Evolutionary conservation across 2,888 invertebrate species (phyloP).

Genomic region (Hyppa rectilinea): DNA sequence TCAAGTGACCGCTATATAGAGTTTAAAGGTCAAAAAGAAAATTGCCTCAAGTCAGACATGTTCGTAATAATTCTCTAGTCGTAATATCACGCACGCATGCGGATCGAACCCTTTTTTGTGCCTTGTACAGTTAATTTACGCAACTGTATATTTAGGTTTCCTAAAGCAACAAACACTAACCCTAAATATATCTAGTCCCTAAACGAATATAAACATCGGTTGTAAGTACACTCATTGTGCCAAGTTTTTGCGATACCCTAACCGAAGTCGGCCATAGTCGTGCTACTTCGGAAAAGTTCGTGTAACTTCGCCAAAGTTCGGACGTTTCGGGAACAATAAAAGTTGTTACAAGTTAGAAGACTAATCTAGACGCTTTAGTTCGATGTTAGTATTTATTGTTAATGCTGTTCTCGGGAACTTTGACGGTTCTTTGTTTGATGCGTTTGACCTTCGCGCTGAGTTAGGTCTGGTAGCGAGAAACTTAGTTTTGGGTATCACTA

Average conservation of each 20-base stretch:
- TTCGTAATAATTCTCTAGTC: constrained; percentile 2
- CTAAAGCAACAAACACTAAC: constrained; percentile 29
- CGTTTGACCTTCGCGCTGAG: constrained; percentile 32
- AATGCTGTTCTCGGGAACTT: constrained; percentile 52
- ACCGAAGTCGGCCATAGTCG: constrained; percentile 42
- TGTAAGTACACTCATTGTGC: constrained; percentile 42
- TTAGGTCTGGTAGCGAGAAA: constrained; percentile 4
- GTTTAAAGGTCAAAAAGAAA: constrained; percentile 2
- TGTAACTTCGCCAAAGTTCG: constrained; percentile 43
- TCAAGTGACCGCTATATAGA: neutral
- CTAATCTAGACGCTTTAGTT: constrained; percentile 58
- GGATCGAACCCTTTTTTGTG: constrained; percentile 19
- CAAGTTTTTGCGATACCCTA: constrained; percentile 50
- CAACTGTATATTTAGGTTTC: constrained; percentile 27
- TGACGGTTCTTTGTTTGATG: constrained; percentile 34
- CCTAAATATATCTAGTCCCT: constrained; percentile 39
- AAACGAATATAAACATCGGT: constrained; percentile 54
- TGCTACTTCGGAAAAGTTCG: constrained; percentile 42
- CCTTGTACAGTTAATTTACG: constrained; percentile 23
- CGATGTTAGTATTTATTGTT: constrained; percentile 58
- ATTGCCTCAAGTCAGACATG: neutral
- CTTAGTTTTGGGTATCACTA: constrained; percentile 8
- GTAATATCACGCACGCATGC: constrained; percentile 8
- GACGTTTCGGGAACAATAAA: constrained; percentile 57
- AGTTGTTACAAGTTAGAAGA: constrained; percentile 53